These are phyloP conservation scores for Pseudopleuronectes americanus DNA, from an alignment of 2,797 vertebrate genomes.

Conservation along the genomic window DNA sequence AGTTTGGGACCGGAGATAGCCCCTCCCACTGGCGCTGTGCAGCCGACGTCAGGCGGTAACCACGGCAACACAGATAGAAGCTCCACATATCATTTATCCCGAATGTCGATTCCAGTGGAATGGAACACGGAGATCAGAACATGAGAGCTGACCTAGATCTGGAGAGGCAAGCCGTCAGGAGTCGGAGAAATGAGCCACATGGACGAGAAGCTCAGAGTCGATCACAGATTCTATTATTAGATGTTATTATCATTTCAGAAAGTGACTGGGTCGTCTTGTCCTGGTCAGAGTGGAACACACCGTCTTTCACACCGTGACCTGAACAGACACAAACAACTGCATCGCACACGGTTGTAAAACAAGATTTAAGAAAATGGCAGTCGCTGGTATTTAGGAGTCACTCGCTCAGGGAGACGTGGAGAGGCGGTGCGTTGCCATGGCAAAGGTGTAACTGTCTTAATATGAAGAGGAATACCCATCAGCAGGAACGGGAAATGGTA, in stretches of 20 bases:
- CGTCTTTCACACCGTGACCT: background rate
- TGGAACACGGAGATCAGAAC: constrained; percentile 61
- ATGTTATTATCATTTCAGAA: too few species aligned
- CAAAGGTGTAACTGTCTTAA: constrained; percentile 18
- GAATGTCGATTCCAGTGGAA: constrained; percentile 49
- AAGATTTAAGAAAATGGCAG: constrained; percentile 9
- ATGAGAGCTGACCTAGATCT: constrained; percentile 68
- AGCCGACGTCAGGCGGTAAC: constrained; percentile 51
- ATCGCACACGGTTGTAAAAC: background rate
- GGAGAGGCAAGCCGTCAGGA: constrained; percentile 45
- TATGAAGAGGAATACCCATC: constrained; percentile 28
- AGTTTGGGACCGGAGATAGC: constrained; percentile 21
- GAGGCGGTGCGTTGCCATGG: constrained; percentile 52
- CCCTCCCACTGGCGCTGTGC: constrained; percentile 37
- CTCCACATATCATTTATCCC: constrained; percentile 56
- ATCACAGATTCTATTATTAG: background rate
- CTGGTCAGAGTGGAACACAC: background rate
- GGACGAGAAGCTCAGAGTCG: background rate
- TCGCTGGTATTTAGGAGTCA: constrained; percentile 11
- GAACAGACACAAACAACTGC: background rate
- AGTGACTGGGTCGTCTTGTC: background rate
- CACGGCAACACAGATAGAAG: constrained; percentile 65
- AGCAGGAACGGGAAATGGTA: background rate
- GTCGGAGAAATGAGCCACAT: constrained; percentile 12
- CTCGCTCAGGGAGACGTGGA: background rate